These are phyloP conservation scores for Jaculus jaculus DNA, from an alignment of 2,113 vertebrate species.

Conservation along the genomic window DNA sequence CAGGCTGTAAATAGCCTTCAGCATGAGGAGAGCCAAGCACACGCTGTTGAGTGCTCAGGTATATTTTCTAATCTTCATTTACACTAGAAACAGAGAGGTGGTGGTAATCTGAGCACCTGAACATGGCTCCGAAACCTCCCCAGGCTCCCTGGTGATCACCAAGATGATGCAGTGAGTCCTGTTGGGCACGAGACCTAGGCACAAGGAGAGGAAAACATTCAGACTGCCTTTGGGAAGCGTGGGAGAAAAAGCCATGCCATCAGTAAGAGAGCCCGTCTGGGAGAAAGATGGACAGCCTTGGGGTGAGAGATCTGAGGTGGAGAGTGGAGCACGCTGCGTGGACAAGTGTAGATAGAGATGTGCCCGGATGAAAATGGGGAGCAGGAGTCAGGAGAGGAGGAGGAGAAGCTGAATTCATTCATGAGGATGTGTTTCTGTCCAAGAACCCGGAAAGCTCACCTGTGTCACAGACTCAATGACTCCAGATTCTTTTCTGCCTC, in stretches of 20 bases:
- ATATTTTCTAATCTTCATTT: slow-evolving; percentile 37
- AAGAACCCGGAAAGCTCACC: neutral
- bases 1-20: slow-evolving; percentile 61
- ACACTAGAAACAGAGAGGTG: slow-evolving; percentile 21
- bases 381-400: neutral
- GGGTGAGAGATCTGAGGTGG: neutral
- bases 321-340: neutral
- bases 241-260: neutral
- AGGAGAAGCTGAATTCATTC: neutral
- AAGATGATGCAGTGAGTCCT: slow-evolving; percentile 7
- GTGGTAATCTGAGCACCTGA: neutral
- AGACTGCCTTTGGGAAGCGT: neutral
- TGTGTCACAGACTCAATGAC: neutral
- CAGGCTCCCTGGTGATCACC: neutral
- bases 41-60: neutral
- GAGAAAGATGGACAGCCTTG: slow-evolving; percentile 1
- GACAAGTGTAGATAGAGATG: neutral
- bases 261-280: neutral
- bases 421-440: neutral
- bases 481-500: neutral
- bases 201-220: neutral
- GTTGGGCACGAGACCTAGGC: neutral
- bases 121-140: neutral
- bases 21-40: slow-evolving; percentile 31
- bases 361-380: neutral